A percentile compares a stretch with the other conserved stretches of the same genome.
Conservation (phyloP, 2,113 vertebrate species). For the Malurus melanocephalus region DNA sequence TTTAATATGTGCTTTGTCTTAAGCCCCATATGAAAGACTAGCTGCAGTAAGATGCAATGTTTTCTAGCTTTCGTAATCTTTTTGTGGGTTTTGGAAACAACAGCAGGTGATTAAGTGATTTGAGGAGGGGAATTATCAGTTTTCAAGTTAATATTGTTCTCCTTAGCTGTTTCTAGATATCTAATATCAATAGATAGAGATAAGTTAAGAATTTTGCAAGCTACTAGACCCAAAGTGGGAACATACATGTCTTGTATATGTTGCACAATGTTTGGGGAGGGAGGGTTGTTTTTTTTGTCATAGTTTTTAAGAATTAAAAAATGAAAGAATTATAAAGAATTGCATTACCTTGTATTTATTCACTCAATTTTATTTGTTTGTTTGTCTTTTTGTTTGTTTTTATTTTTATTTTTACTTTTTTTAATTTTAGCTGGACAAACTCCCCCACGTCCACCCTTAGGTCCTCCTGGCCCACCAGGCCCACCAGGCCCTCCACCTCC, state of each 20-base stretch:
- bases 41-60: not conserved
- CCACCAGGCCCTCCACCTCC: slow-evolving; percentile 94
- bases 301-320: not conserved
- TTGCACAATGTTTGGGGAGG: not conserved
- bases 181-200: not conserved
- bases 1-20: not conserved
- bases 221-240: not conserved
- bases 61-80: not conserved
- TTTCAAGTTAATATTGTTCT: not conserved
- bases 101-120: not conserved
- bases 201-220: not conserved
- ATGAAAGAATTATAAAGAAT: not conserved
- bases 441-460: slow-evolving; percentile 91
- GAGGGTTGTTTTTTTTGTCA: not conserved
- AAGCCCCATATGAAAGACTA: not conserved
- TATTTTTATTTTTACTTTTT: not conserved
- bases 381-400: not conserved
- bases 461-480: slow-evolving; percentile 92
- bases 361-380: not conserved
- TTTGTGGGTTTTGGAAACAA: not conserved
- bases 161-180: not conserved
- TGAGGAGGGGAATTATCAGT: not conserved
- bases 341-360: not conserved
- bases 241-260: not conserved
- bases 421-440: slow-evolving; percentile 84